Base-by-base conservation (phyloP, 2,113 vertebrate species). In the Thalassarche chlororhynchos region DNA sequence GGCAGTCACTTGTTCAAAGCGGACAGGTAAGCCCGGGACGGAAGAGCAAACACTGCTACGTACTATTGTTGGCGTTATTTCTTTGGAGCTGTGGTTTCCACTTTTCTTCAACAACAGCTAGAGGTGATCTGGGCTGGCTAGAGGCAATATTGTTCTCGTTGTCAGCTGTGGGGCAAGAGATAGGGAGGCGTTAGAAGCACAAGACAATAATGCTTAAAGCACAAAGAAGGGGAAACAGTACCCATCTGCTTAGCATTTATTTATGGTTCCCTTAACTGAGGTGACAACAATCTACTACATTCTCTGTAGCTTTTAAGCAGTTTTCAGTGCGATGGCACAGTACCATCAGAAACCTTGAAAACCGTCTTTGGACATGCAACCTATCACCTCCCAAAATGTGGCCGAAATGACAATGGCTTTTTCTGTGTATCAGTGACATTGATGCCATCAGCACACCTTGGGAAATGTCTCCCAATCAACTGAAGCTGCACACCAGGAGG, bases 91-190 rank as follows among this genome's bases (percentile, higher is more conserved):
- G 98, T 24, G 98, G 98, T 97, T 99, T 99, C 99, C 99, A 99
- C 90, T 99, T 98, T 84, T 99, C 99, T 94, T 99, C 99, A 74
- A 98, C 98, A 40, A 99, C 96, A 40, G 98, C 76, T 21, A 98
- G 96, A 49, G 98, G 97, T 20, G 99, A 98, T 87, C 99, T 99
- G 79, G 99, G 98, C 96, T 99, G 99, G 97, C 98, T 99, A 87
- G 98, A 99, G 97, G 99, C 98, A 61, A 99, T 98, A 96, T 98
- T 99, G 98, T 99, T 99, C 97, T 99, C 99, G 29, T 99, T 99
- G 98, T 99, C 99, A 52, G 99, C 99, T 99, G 97, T 2, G 57
- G 94, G 87, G 61, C 69, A 97, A 90, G 98, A 91, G 76, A 93
- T 86, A 74, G 89, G 57, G 51, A 93, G 8, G 85, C 54, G 38